Evolutionary conservation across 2,797 vertebrate genomes (phyloP).

Genomic region (Arrhamphus sclerolepis): DNA sequence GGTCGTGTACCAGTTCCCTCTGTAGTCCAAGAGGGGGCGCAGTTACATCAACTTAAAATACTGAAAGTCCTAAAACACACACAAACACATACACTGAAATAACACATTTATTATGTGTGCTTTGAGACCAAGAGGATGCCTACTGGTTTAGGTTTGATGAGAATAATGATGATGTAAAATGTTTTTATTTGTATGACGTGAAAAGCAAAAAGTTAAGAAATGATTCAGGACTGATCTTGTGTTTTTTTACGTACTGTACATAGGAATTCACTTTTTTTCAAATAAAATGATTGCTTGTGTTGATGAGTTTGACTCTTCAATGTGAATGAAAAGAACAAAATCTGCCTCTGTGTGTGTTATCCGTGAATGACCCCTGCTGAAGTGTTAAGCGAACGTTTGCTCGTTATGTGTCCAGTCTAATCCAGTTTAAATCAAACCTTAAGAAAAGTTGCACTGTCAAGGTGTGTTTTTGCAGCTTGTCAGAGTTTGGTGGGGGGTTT

Average conservation of each 20-base stretch:
- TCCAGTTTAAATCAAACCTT: too few relatives aligned
- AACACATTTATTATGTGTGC: constrained; percentile 38
- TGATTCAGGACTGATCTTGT: constrained; percentile 65
- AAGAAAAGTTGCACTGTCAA: too few relatives aligned
- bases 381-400: too few relatives aligned
- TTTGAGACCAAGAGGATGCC: constrained; percentile 56
- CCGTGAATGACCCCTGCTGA: too few relatives aligned
- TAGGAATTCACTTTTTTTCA: constrained; percentile 77
- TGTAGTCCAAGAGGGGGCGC: constrained; percentile 50
- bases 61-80: constrained; percentile 5
- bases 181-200: constrained; percentile 64
- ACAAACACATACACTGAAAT: constrained; percentile 24
- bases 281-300: constrained; percentile 80
- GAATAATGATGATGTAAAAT: constrained; percentile 45
- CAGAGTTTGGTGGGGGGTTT: too few relatives aligned
- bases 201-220: constrained; percentile 59
- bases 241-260: constrained; percentile 82
- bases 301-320: constrained; percentile 36
- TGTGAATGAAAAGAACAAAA: neutral
- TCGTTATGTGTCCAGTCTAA: too few relatives aligned
- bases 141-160: constrained; percentile 67
- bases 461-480: too few relatives aligned
- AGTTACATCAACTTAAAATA: constrained; percentile 54
- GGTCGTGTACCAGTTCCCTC: constrained; percentile 28
- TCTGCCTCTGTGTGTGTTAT: neutral